Evolutionary conservation across 2,797 vertebrate genomes (phyloP).

Genomic region (Leontopithecus rosalia): DNA sequence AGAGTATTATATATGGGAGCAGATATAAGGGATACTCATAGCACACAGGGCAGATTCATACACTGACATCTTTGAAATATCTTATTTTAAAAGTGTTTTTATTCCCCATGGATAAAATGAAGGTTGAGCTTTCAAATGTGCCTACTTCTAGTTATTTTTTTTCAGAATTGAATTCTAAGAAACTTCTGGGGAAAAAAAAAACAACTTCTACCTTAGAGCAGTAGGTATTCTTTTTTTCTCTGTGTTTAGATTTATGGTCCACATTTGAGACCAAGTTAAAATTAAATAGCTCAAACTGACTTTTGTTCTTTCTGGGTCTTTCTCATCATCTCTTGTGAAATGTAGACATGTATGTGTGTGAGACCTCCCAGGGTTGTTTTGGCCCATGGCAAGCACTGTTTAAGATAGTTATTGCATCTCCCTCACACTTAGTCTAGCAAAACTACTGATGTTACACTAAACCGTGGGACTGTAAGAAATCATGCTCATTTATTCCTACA

Average conservation of each 20-base stretch:
- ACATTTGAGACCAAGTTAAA: not conserved
- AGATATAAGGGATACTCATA: not conserved
- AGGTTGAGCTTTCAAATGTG: slow-evolving; percentile 23
- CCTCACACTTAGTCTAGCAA: not conserved
- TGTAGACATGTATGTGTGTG: not conserved
- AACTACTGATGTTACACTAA: not conserved
- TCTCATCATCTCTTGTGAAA: not conserved
- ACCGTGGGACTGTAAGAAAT: not conserved
- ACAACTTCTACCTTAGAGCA: not conserved
- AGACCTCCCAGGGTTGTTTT: not conserved
- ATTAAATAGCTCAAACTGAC: not conserved
- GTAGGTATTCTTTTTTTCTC: not conserved
- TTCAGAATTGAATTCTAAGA: not conserved
- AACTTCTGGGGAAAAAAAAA: not conserved
- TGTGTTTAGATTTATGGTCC: not conserved
- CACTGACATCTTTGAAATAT: not conserved
- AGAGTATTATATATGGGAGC: not conserved
- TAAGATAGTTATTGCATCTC: not conserved
- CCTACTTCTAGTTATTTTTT: not conserved
- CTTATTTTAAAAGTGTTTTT: slow-evolving; percentile 29
- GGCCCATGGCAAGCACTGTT: not conserved
- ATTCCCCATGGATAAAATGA: not conserved
- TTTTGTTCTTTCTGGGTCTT: slow-evolving; percentile 8
- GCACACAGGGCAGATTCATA: not conserved
- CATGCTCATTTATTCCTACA: not conserved